Conservation (phyloP, 2,797 vertebrate species). For the Echiichthys vipera region DNA sequence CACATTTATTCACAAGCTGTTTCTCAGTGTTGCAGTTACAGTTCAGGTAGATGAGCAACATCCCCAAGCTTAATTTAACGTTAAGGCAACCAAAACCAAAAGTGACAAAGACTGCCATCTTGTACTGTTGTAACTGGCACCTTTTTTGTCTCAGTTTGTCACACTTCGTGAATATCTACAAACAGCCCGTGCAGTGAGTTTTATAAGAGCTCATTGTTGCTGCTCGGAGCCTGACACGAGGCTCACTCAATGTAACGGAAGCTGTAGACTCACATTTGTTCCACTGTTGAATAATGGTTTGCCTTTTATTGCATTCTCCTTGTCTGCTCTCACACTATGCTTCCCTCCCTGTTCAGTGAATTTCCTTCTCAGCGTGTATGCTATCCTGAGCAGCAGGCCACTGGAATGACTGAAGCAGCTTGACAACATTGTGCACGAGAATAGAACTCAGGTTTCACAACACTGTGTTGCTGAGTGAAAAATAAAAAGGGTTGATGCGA, state of each 20-base stretch:
- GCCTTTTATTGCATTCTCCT: slow-evolving; percentile 46
- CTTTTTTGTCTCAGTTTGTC: not conserved
- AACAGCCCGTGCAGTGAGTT: slow-evolving; percentile 1
- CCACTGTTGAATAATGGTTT: slow-evolving; percentile 32
- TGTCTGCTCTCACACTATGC: slow-evolving; percentile 20
- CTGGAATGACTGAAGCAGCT: slow-evolving; percentile 32
- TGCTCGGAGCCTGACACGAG: slow-evolving; percentile 3
- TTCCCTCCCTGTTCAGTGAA: slow-evolving; percentile 30
- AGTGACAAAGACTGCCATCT: not conserved
- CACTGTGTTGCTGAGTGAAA: slow-evolving; percentile 24
- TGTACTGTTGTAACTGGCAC: not conserved
- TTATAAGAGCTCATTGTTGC: slow-evolving; percentile 3
- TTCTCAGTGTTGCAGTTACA: not conserved
- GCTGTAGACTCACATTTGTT: slow-evolving; percentile 44
- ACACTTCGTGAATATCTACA: not conserved
- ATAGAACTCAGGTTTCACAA: slow-evolving; percentile 39
- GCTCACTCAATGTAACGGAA: slow-evolving; percentile 28
- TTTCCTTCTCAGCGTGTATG: slow-evolving; percentile 36
- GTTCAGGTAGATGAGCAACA: no score
- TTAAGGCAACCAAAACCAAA: not conserved
- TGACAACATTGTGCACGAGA: slow-evolving; percentile 17
- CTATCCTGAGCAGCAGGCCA: slow-evolving; percentile 44
- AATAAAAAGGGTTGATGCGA: slow-evolving; percentile 31
- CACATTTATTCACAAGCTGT: not conserved
- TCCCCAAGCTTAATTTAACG: not conserved